Evolutionary conservation across 1,140 invertebrate genomes (phyloP).

Genomic region (Parasteatoda tepidariorum): DNA sequence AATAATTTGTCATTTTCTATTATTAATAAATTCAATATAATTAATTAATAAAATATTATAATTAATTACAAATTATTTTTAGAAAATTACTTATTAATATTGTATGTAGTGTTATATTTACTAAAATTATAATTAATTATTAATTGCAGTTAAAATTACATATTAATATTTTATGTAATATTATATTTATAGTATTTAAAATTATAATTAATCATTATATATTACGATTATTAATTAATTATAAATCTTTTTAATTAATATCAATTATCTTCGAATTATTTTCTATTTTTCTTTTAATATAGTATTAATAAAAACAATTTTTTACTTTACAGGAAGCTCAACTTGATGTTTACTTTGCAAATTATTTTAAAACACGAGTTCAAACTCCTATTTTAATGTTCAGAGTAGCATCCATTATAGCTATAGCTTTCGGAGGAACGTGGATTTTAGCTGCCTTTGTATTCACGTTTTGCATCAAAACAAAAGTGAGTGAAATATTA

Average conservation of each 20-base stretch:
- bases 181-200: no score
- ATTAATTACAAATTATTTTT: background rate
- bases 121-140: no score
- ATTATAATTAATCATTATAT: no score
- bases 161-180: no score
- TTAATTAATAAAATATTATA: background rate
- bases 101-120: background rate
- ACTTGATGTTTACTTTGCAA: slow-evolving; percentile 40
- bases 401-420: slow-evolving; percentile 4
- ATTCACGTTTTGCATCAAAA: slow-evolving; percentile 14
- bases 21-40: background rate
- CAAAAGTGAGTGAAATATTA: slow-evolving; percentile 17
- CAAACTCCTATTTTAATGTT: slow-evolving; percentile 29
- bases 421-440: background rate
- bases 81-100: background rate
- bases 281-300: no score
- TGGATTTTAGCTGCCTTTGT: slow-evolving; percentile 9
- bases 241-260: no score
- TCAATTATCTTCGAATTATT: no score
- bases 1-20: slow-evolving; percentile 1
- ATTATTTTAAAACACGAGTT: slow-evolving; percentile 44
- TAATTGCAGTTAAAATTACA: no score
- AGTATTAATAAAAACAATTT: no score
- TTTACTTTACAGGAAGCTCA: slow-evolving; percentile 39
- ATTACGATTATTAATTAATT: no score